Conservation (phyloP, 2,797 vertebrate genomes). For the Sebastes itinus region DNA sequence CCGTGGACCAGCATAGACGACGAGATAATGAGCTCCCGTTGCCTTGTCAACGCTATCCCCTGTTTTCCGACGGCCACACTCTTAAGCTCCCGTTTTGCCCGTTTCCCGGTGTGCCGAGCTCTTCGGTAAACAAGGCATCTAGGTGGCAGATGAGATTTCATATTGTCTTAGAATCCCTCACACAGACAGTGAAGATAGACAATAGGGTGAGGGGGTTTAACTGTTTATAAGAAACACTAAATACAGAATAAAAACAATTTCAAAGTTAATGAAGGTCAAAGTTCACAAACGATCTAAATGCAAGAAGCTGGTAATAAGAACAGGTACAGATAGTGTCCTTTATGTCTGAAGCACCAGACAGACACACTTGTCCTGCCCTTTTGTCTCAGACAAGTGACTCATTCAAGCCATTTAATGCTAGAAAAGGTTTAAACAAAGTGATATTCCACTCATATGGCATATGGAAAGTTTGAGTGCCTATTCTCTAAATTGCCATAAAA, state of each 20-base stretch:
- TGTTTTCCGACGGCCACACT: conserved; percentile 14
- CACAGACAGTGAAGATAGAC: neutral
- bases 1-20: conserved; percentile 76
- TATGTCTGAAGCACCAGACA: neutral
- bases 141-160: conserved; percentile 52
- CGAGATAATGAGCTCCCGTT: conserved; percentile 78
- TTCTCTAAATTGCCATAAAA: neutral
- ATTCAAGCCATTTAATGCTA: neutral
- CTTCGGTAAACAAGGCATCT: conserved; percentile 64
- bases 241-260: neutral
- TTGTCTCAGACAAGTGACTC: neutral
- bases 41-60: conserved; percentile 74
- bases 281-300: neutral
- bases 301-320: neutral
- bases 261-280: neutral
- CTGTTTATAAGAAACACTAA: neutral
- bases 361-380: neutral
- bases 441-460: neutral
- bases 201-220: neutral
- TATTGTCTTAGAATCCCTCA: conserved; percentile 55
- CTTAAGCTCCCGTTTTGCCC: conserved; percentile 45
- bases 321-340: neutral
- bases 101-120: conserved; percentile 37
- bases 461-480: neutral
- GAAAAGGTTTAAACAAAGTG: neutral